Percentiles rank a stretch among this genome's conserved stretches.
phyloP scores from a whole-genome alignment of 2,797 vertebrate genomes.

The Macrochelys suwanniensis region DNA sequence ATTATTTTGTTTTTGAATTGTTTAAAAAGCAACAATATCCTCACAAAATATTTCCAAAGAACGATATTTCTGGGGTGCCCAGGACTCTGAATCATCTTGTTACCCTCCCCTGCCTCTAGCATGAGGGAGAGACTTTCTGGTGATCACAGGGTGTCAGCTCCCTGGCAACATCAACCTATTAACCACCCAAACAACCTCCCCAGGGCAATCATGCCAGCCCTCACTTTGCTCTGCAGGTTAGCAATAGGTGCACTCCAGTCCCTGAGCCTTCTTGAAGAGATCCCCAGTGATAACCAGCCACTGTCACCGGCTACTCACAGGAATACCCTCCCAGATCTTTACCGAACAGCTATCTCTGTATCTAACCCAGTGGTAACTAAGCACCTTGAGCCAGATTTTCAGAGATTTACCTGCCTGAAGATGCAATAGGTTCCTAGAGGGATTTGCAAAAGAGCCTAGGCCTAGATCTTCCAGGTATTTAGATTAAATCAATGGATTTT shows the following conservation, averaged over 20 bases:
- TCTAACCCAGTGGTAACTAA: neutral
- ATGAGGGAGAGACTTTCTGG: neutral
- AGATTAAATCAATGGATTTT: neutral
- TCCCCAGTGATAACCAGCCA: neutral
- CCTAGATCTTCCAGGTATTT: neutral
- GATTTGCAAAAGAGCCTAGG: neutral
- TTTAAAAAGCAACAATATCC: neutral
- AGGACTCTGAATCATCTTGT: neutral
- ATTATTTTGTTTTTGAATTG: conserved; percentile 10
- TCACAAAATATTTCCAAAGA: neutral
- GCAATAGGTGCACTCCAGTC: neutral
- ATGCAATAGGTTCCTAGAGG: neutral
- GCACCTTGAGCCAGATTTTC: neutral
- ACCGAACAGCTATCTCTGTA: neutral
- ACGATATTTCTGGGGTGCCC: neutral
- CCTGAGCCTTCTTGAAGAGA: neutral
- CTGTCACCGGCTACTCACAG: neutral
- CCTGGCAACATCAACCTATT: neutral
- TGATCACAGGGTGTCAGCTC: neutral
- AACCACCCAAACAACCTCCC: neutral
- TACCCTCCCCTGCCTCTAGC: neutral
- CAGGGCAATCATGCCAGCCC: neutral
- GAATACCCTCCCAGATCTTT: neutral
- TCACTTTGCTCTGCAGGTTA: neutral
- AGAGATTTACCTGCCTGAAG: neutral